Conservation (phyloP, 2,888 invertebrate species). For the Siphlonurus alternatus region DNA sequence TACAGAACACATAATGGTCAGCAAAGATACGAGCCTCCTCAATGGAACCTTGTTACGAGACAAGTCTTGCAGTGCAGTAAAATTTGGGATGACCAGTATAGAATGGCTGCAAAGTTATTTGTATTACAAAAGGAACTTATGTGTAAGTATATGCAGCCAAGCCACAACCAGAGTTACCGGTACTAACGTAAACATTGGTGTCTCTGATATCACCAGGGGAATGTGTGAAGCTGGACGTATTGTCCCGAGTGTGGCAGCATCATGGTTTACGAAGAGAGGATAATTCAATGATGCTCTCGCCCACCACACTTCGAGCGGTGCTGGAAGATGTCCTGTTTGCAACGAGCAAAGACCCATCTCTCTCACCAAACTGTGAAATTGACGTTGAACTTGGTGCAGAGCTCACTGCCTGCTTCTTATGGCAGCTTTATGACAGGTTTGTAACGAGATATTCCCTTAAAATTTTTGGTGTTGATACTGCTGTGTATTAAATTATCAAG, state of each 20-base stretch:
- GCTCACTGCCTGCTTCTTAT: background rate
- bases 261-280: slow-evolving; percentile 3
- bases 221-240: background rate
- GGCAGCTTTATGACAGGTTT: background rate
- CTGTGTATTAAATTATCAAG: background rate
- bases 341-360: background rate
- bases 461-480: too few species aligned
- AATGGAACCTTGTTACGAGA: background rate
- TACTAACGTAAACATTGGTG: too few species aligned
- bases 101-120: background rate
- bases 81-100: background rate
- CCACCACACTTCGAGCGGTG: background rate
- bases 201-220: background rate
- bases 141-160: background rate
- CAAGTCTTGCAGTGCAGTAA: background rate
- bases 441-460: background rate
- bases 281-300: background rate
- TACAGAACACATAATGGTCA: background rate
- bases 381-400: background rate
- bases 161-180: too few species aligned
- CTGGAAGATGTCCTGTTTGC: background rate
- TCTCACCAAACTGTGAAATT: background rate
- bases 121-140: background rate
- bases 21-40: background rate
- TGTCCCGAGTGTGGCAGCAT: background rate